Percentiles rank a stretch among this genome's conserved stretches.
These are phyloP conservation scores for Lymantria dispar DNA, from an alignment of 2,888 invertebrate species.

Conservation along the genomic window DNA sequence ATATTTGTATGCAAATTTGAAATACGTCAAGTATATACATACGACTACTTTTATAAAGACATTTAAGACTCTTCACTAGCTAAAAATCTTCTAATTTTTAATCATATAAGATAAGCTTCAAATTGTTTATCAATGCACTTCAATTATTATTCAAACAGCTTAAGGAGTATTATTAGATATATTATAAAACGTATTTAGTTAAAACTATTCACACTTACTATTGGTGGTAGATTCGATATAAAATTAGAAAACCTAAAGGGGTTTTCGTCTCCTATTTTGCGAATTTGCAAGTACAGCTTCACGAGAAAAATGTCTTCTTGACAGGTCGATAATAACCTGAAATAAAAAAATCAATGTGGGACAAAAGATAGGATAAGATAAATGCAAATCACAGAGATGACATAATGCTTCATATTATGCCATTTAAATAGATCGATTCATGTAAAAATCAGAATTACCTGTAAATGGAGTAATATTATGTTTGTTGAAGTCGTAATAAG, in stretches of 20 bases:
- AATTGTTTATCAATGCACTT: conserved; percentile 21
- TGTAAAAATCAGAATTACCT: conserved; percentile 9
- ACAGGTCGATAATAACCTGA: conserved; percentile 81
- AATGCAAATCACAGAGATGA: conserved; percentile 15
- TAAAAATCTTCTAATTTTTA: not conserved
- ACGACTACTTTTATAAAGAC: too few relatives aligned
- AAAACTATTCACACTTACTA: conserved; percentile 57
- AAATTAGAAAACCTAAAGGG: conserved; percentile 80
- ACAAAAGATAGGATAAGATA: conserved; percentile 37
- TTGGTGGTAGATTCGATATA: conserved; percentile 81
- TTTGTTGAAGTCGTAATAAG: conserved; percentile 7
- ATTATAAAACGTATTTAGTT: not conserved
- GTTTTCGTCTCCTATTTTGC: conserved; percentile 82
- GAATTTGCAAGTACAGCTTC: conserved; percentile 68
- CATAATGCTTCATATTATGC: conserved; percentile 13
- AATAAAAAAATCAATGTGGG: conserved; percentile 77
- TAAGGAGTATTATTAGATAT: conserved; percentile 1
- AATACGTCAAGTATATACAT: not conserved
- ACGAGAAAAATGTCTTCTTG: conserved; percentile 78
- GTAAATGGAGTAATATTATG: conserved; percentile 10
- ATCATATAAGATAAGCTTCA: too few relatives aligned
- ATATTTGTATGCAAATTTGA: not conserved
- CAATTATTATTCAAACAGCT: conserved; percentile 9
- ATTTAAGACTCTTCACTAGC: not conserved
- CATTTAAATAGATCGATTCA: conserved; percentile 3